Conservation (phyloP, 2,797 vertebrate genomes). For the Diplodus puntazzo region DNA sequence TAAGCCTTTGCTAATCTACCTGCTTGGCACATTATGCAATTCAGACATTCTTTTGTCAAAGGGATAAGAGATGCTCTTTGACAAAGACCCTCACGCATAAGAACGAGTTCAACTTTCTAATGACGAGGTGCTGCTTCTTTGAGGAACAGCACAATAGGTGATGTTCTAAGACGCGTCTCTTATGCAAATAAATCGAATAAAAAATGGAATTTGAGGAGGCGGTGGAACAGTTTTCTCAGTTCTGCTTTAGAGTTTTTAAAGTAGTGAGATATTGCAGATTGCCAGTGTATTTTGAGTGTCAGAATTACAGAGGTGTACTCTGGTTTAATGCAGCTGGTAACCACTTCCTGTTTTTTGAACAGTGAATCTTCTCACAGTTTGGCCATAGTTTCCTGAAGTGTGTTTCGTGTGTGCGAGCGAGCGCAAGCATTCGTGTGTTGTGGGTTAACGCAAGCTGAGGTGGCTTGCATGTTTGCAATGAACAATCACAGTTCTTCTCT, state of each 20-base stretch:
- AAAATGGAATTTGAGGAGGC: constrained; percentile 8
- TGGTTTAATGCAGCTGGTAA: constrained; percentile 81
- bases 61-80: constrained; percentile 50
- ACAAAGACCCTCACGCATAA: constrained; percentile 32
- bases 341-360: constrained; percentile 85
- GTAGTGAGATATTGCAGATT: constrained; percentile 46
- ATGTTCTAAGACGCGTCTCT: constrained; percentile 18
- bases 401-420: constrained; percentile 70
- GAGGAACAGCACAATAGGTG: constrained; percentile 30
- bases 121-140: constrained; percentile 16
- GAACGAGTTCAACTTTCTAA: constrained; percentile 33
- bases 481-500: constrained; percentile 83
- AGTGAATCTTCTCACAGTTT: constrained; percentile 85
- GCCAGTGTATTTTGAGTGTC: constrained; percentile 53
- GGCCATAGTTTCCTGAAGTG: constrained; percentile 82
- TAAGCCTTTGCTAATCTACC: constrained; percentile 75
- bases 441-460: constrained; percentile 71
- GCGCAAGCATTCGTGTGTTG: constrained; percentile 64
- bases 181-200: constrained; percentile 37
- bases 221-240: constrained; percentile 35
- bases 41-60: constrained; percentile 75
- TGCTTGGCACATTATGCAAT: constrained; percentile 63
- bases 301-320: constrained; percentile 71
- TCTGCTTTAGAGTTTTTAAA: constrained; percentile 54
- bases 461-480: constrained; percentile 68